Base-by-base conservation (phyloP, 2,113 vertebrate genomes). In the Erythrocebus patas region DNA sequence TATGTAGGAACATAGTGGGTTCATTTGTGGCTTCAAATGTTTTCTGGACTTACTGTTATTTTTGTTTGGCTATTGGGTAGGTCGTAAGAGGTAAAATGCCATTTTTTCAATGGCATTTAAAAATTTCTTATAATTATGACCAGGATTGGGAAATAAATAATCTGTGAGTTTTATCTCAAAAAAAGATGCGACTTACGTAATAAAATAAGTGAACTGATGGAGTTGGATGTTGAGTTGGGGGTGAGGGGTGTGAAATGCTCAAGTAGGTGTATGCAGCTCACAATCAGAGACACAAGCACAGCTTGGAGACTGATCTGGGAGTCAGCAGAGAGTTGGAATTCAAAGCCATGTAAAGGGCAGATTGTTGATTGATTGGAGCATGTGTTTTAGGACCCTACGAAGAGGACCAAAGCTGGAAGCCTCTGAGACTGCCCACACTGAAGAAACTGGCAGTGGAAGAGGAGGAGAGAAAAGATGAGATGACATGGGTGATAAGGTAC, bases 381-480 rank as follows among this genome's bases (percentile, higher is more conserved):
- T 8, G 3, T 6, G 17, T 8, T 9, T 6, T 0, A 0, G 4
- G 25, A 14, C 17, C 6, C 9, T 10, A 9, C 3, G 14, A 35
- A 35, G 5, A 27, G 17, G 5, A 5, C 3, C 73, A 35, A n/a
- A 38, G 23, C 22, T 10, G 17, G 30, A 73, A 61, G 22, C 6
- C 30, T 52, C 11, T 11, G 38, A 38, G 30, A 12, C 9, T 25
- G 6, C 16, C n/a, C 3, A 2, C 3, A 2, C 7, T 57, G 20
- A 17, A 48, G 7, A 5, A 40, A 12, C 2, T 16, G 10, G 8
- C 6, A 13, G 10, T 14, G 32, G 40, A 9, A 20, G 14, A 61
- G 23, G 16, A 32, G 27, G 9, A n/a, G 6, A 4, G 2, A 27
- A 64, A 13, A 18, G 23, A 30, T 30, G 61, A 30, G 61, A 64